Conservation (phyloP, 2,797 vertebrate genomes). For the Telmatherina bonti region DNA sequence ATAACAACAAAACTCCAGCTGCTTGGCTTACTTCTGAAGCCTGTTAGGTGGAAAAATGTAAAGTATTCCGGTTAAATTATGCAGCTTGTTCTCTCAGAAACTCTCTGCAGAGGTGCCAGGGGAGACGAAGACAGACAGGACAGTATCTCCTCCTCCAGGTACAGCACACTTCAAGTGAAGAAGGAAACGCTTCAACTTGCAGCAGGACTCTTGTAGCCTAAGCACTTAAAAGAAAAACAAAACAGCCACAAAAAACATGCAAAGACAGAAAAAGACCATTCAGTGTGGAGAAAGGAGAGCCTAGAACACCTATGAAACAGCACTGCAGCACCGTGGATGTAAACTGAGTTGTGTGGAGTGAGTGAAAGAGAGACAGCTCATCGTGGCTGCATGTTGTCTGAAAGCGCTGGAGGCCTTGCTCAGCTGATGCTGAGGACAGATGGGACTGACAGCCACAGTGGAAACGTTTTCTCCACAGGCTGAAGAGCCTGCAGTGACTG, state of each 20-base stretch:
- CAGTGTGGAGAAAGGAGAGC: constrained; percentile 7
- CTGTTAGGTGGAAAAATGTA: constrained; percentile 45
- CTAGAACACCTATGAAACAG: constrained; percentile 48
- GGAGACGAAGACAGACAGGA: constrained; percentile 51
- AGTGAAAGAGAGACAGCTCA: constrained; percentile 40
- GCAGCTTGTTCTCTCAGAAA: constrained; percentile 54
- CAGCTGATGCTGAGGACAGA: constrained; percentile 42
- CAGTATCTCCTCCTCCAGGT: constrained; percentile 29
- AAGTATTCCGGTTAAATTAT: constrained; percentile 63
- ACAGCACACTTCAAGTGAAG: constrained; percentile 45
- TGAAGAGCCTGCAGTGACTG: constrained; percentile 12
- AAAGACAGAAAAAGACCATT: constrained; percentile 12
- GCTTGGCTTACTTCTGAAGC: constrained; percentile 22
- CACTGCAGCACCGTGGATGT: constrained; percentile 38
- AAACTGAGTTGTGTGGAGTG: constrained; percentile 43
- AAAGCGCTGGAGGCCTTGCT: constrained; percentile 43
- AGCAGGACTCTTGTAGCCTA: constrained; percentile 39
- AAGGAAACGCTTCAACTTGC: constrained; percentile 43
- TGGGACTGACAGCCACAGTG: constrained; percentile 35
- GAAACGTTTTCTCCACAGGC: constrained; percentile 29
- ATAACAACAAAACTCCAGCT: constrained; percentile 10
- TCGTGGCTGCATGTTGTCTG: constrained; percentile 14
- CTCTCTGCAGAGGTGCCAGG: constrained; percentile 45
- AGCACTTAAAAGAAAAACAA: constrained; percentile 20
- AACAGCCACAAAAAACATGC: not conserved